These are phyloP conservation scores for Galeopterus variegatus DNA, from an alignment of 2,113 vertebrate genomes.

Conservation along the genomic window DNA sequence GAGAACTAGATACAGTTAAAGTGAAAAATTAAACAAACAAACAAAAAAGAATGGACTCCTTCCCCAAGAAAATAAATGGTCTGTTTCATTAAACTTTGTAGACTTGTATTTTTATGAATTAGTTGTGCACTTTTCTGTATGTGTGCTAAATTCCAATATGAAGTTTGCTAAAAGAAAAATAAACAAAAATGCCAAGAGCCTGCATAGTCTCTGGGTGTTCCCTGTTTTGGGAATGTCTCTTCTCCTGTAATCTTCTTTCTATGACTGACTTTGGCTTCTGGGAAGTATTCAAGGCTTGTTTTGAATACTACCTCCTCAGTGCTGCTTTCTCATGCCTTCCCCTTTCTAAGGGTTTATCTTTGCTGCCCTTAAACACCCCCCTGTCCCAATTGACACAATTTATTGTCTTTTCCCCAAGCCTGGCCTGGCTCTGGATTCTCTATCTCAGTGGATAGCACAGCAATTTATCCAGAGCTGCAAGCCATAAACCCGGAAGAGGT, in stretches of 20 bases:
- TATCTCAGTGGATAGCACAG: neutral
- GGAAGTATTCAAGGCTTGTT: neutral
- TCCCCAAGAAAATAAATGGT: neutral
- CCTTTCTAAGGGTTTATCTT: neutral
- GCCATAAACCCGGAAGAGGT: neutral
- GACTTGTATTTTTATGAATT: neutral
- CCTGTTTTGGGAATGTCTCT: neutral
- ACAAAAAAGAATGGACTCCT: neutral
- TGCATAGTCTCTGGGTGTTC: neutral
- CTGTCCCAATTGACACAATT: neutral
- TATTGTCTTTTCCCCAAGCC: neutral
- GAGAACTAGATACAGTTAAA: neutral
- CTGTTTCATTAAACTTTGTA: neutral
- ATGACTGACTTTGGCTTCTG: neutral
- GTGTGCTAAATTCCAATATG: neutral
- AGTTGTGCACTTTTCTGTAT: neutral
- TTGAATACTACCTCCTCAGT: neutral
- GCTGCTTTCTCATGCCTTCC: neutral
- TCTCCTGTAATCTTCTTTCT: fast-evolving
- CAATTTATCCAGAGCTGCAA: neutral
- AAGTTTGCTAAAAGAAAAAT: neutral
- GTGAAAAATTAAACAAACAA: neutral
- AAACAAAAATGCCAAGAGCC: neutral
- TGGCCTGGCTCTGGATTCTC: neutral
- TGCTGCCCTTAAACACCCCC: neutral